These are phyloP conservation scores for Phallusia fumigata DNA, from an alignment of 23 tunicate genomes.

Conservation along the genomic window DNA sequence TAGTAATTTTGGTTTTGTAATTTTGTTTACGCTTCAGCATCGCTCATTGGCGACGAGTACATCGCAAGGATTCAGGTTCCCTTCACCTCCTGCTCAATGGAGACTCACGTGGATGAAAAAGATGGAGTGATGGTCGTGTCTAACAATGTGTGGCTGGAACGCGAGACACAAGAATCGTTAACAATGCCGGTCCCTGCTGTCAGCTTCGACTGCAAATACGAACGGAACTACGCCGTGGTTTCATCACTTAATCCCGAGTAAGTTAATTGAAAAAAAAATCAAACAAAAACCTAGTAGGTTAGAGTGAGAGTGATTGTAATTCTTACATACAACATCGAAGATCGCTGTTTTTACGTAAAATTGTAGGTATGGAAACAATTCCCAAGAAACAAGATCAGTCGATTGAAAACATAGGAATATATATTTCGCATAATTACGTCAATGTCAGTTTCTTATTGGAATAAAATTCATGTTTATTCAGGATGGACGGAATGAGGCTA, in stretches of 20 bases:
- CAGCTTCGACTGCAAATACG: constrained; percentile 19
- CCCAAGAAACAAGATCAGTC: no score
- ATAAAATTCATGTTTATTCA: not conserved
- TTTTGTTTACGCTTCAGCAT: no score
- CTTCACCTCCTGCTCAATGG: not conserved
- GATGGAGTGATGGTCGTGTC: constrained; percentile 7
- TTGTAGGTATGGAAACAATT: no score
- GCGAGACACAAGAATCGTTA: not conserved
- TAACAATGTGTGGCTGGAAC: constrained; percentile 12
- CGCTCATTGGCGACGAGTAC: not conserved
- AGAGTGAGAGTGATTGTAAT: no score
- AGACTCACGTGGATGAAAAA: not conserved
- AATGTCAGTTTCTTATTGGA: not conserved
- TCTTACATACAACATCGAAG: no score
- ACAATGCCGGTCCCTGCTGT: constrained; percentile 9
- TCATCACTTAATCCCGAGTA: not conserved
- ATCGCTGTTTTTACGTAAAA: no score
- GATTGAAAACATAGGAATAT: not conserved
- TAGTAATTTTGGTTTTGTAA: no score
- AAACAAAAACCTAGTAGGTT: no score
- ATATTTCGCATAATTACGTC: not conserved
- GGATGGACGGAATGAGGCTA: not conserved
- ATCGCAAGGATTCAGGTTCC: not conserved
- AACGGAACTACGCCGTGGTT: not conserved
- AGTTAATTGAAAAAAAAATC: no score